phyloP scores from a whole-genome alignment of 2,888 invertebrate genomes.

The Philhelius pedissequus region DNA sequence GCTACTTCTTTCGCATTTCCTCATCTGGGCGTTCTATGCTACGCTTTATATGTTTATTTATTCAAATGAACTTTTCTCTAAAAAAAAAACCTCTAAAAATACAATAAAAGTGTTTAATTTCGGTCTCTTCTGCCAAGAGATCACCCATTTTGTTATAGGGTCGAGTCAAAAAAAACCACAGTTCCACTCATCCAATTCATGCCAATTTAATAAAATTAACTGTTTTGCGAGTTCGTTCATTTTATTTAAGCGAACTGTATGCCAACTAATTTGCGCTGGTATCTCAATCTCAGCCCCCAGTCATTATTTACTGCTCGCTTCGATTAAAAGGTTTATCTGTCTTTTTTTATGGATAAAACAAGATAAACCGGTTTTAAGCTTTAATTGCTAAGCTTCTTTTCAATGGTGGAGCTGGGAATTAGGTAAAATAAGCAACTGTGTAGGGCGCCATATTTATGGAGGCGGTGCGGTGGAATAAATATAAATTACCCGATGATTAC shows the following conservation, averaged over 20 bases:
- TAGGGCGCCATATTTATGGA: neutral
- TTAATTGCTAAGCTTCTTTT: conserved; percentile 25
- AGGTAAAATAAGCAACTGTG: too few relatives aligned
- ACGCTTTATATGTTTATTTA: neutral
- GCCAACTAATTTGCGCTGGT: neutral
- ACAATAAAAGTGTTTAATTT: neutral
- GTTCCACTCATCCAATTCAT: neutral
- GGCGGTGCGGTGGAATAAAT: too few relatives aligned
- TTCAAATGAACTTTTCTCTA: neutral
- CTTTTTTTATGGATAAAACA: conserved; percentile 12
- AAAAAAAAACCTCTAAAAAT: neutral
- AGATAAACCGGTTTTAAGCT: conserved; percentile 52
- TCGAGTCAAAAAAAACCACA: neutral
- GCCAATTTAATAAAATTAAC: neutral
- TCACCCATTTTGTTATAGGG: neutral
- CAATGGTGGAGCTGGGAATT: neutral
- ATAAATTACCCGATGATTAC: too few relatives aligned
- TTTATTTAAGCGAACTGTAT: neutral
- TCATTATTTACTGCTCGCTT: neutral
- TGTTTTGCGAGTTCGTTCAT: neutral
- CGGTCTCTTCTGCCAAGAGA: neutral
- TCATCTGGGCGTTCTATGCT: neutral
- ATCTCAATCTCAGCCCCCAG: neutral
- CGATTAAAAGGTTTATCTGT: conserved; percentile 12
- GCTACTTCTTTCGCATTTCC: conserved; percentile 2